phyloP scores from a whole-genome alignment of 2,113 vertebrate species.

The Loxodonta africana region DNA sequence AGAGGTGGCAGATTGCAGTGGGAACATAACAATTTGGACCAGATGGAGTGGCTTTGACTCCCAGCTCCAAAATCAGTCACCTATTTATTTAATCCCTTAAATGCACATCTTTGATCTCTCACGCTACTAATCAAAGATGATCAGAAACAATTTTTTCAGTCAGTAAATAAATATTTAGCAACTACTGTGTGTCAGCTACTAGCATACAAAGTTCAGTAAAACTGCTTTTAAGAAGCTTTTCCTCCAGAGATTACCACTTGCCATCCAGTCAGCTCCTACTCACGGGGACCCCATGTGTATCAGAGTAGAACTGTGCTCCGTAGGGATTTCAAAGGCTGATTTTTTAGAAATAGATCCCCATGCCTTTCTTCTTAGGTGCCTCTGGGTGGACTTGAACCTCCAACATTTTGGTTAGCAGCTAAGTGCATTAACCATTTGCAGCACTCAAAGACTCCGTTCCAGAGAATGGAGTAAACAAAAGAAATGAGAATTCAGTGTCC shows the following conservation, averaged over 20 bases:
- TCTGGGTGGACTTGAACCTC: neutral
- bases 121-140: neutral
- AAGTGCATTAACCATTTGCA: neutral
- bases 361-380: neutral
- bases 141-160: neutral
- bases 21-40: neutral
- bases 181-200: neutral
- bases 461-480: neutral
- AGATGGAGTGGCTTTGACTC: neutral
- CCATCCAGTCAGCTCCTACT: neutral
- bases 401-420: neutral
- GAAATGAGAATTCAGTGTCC: neutral
- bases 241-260: neutral
- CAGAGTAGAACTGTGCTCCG: neutral
- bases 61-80: neutral
- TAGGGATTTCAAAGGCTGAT: neutral
- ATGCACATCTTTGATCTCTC: neutral
- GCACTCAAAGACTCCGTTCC: neutral
- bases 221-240: neutral
- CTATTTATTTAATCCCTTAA: neutral
- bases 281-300: neutral
- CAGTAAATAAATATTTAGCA: neutral
- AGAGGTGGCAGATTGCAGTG: neutral
- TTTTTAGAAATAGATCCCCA: neutral
- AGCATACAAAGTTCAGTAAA: neutral